Evolutionary conservation across 2,113 vertebrate species (phyloP).

Genomic region (Zosterops pallidus): DNA sequence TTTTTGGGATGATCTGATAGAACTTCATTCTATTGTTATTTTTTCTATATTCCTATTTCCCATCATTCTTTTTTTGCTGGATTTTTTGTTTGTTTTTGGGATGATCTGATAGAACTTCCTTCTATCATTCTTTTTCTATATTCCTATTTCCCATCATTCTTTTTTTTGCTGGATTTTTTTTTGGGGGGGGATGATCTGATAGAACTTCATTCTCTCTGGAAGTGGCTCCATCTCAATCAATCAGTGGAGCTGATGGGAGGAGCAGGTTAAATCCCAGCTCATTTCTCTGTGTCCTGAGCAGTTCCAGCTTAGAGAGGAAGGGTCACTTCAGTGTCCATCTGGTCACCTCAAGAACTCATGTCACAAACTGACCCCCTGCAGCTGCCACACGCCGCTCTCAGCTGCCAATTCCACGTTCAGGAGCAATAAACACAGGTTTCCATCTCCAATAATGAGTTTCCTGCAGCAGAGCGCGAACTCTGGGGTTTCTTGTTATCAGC

Average conservation of each 20-base stretch:
- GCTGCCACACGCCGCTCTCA: background rate
- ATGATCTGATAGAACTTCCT: background rate
- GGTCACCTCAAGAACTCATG: rapidly evolving
- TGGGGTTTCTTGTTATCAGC: slow-evolving; percentile 55
- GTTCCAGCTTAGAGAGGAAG: rapidly evolving
- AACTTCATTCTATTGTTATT: too few relatives aligned
- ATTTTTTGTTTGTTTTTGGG: background rate
- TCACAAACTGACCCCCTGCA: background rate
- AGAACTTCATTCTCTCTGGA: background rate
- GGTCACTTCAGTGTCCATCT: background rate
- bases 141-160: too few relatives aligned
- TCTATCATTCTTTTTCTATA: too few relatives aligned
- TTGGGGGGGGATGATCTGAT: too few relatives aligned
- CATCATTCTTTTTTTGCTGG: rapidly evolving
- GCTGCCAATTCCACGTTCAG: background rate
- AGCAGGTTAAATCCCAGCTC: background rate
- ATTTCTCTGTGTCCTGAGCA: background rate
- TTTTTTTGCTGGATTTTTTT: too few relatives aligned
- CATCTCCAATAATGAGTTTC: slow-evolving; percentile 7
- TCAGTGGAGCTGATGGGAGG: background rate
- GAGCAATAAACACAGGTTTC: slow-evolving; percentile 34
- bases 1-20: too few relatives aligned
- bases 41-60: too few relatives aligned
- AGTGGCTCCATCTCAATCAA: background rate
- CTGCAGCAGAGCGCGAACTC: slow-evolving; percentile 20